phyloP scores from a whole-genome alignment of 1,140 invertebrate genomes.

The Calosoma granatense region DNA sequence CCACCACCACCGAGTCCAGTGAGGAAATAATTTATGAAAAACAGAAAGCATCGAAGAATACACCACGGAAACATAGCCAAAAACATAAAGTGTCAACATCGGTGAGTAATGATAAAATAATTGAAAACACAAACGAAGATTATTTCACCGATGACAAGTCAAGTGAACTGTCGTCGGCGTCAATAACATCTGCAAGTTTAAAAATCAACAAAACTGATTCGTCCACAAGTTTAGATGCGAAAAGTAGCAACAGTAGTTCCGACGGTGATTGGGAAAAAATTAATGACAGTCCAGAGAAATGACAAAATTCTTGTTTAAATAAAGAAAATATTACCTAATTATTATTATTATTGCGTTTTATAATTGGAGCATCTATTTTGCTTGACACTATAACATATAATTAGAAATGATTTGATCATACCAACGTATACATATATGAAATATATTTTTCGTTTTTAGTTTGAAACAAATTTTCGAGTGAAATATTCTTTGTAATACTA shows the following conservation, averaged over 20 bases:
- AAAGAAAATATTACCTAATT: too few relatives aligned
- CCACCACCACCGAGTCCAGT: neutral
- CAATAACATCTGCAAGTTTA: slow-evolving; percentile 13
- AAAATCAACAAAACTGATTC: slow-evolving; percentile 22
- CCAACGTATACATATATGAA: neutral
- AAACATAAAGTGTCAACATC: neutral
- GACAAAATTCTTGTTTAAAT: neutral
- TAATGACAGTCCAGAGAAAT: slow-evolving; percentile 17
- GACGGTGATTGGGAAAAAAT: slow-evolving; percentile 35
- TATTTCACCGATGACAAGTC: slow-evolving; percentile 11
- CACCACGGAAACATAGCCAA: neutral
- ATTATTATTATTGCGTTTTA: neutral
- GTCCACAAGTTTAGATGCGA: slow-evolving; percentile 20
- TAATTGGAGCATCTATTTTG: too few relatives aligned
- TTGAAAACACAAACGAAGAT: slow-evolving; percentile 5
- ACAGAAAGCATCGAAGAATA: neutral
- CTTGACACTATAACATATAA: too few relatives aligned
- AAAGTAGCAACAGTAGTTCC: slow-evolving; percentile 29
- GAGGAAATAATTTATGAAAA: neutral
- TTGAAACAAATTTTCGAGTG: too few relatives aligned
- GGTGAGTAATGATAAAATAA: slow-evolving; percentile 10
- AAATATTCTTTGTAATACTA: too few relatives aligned
- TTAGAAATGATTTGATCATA: too few relatives aligned
- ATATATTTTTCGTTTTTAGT: neutral
- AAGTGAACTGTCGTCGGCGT: neutral